Conservation (phyloP, 2,113 vertebrate species). For the Phrynosoma platyrhinos region DNA sequence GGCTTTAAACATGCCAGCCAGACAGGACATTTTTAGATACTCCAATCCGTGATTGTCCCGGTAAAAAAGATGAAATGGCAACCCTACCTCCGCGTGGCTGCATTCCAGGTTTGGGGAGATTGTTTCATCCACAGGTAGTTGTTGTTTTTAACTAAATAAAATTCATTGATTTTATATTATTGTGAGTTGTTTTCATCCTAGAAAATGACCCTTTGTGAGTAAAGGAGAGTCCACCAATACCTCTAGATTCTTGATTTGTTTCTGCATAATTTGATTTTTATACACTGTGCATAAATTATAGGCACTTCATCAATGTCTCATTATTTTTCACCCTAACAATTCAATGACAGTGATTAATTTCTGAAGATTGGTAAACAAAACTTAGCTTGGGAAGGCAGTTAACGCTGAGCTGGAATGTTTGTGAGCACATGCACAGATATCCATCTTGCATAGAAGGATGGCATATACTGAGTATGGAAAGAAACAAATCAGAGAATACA, state of each 20-base stretch:
- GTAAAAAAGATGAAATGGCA: too few species aligned
- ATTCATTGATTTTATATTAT: conserved; percentile 41
- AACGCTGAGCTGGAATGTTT: conserved; percentile 60
- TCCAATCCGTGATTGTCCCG: too few species aligned
- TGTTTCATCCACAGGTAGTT: conserved; percentile 15
- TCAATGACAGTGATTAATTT: conserved; percentile 82
- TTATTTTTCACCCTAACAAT: conserved; percentile 79
- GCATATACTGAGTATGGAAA: neutral
- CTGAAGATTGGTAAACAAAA: conserved; percentile 80
- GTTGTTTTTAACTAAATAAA: conserved; percentile 32
- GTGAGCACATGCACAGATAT: conserved; percentile 28
- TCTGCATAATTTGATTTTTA: conserved; percentile 78
- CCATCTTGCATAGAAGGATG: conserved; percentile 38
- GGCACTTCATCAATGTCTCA: conserved; percentile 81
- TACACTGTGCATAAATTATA: conserved; percentile 75
- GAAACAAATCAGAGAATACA: neutral
- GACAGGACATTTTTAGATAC: too few species aligned
- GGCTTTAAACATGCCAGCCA: too few species aligned
- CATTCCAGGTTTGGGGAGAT: neutral
- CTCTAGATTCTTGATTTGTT: conserved; percentile 59
- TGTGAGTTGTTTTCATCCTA: conserved; percentile 42
- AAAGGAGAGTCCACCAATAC: conserved; percentile 44
- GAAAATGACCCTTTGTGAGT: conserved; percentile 32
- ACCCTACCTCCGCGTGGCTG: neutral
- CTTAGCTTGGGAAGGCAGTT: conserved; percentile 72